Percentiles rank a stretch among this genome's conserved stretches.
These are phyloP conservation scores for Anomalospiza imberbis DNA, from an alignment of 2,797 vertebrate genomes.

Conservation along the genomic window DNA sequence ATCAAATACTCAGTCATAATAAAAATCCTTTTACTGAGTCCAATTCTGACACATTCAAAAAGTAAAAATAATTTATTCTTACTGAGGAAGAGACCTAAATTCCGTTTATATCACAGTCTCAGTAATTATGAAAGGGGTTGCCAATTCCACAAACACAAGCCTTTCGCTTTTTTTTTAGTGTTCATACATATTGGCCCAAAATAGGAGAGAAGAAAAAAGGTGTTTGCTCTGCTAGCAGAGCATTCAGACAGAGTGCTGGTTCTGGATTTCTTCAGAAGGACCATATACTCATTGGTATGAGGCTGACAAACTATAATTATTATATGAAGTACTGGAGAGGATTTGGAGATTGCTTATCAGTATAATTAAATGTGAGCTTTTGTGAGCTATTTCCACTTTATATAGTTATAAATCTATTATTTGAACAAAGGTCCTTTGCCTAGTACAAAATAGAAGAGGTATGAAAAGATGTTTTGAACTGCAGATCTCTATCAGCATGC, in stretches of 20 bases:
- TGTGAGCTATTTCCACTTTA: constrained; percentile 38
- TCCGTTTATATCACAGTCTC: neutral
- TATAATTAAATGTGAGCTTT: constrained; percentile 57
- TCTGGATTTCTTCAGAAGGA: neutral
- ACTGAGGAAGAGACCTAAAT: constrained; percentile 10
- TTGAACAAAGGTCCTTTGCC: constrained; percentile 19
- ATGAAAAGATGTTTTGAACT: constrained; percentile 1
- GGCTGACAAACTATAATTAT: constrained; percentile 51
- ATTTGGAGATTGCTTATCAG: constrained; percentile 27
- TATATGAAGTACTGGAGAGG: constrained; percentile 11
- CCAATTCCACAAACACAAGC: neutral
- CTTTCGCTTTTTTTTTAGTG: neutral
- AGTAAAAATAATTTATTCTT: constrained; percentile 34
- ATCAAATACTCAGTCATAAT: neutral
- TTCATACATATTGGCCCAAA: neutral
- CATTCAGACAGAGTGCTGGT: neutral
- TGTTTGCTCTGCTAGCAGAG: constrained; percentile 1
- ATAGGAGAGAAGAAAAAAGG: neutral
- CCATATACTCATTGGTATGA: neutral
- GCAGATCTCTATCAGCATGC: neutral
- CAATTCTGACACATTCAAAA: constrained; percentile 22
- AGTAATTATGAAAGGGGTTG: neutral
- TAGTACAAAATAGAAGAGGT: neutral
- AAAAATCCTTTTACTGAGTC: neutral
- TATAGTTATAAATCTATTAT: constrained; percentile 39